Conservation (phyloP, 2,113 vertebrate species). For the Isurus oxyrinchus region DNA sequence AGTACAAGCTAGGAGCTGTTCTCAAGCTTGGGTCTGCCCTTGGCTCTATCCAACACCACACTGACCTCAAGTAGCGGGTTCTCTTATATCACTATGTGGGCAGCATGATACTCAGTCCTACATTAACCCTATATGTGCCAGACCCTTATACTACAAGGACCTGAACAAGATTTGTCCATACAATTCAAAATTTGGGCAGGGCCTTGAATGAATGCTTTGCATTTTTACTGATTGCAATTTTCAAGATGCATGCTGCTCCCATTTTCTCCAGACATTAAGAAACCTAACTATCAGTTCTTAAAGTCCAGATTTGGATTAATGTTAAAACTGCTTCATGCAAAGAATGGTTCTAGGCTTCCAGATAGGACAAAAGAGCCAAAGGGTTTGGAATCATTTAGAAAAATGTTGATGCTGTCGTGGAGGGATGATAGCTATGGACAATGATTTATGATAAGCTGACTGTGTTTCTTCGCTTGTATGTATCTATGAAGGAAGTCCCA, state of each 20-base stretch:
- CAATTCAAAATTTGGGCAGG: not conserved
- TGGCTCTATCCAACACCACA: too few species aligned
- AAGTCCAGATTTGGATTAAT: not conserved
- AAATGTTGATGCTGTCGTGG: not conserved
- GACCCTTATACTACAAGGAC: too few species aligned
- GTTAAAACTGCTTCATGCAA: not conserved
- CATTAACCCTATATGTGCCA: too few species aligned
- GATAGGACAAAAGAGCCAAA: not conserved
- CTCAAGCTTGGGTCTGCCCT: too few species aligned
- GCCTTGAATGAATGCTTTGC: not conserved
- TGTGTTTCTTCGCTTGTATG: not conserved
- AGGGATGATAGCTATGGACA: not conserved
- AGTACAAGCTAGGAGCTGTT: too few species aligned
- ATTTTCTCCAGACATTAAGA: not conserved
- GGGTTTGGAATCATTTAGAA: not conserved
- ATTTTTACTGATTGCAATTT: not conserved
- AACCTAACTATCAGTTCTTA: not conserved
- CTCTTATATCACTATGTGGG: too few species aligned
- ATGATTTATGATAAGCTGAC: not conserved
- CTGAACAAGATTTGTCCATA: not conserved
- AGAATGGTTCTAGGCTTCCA: not conserved
- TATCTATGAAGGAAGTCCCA: not conserved
- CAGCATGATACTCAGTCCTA: too few species aligned
- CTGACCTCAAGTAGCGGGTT: too few species aligned
- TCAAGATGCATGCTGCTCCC: not conserved